Evolutionary conservation across 2,113 vertebrate genomes (phyloP).

Genomic region (Tenebrosternarchus preto): DNA sequence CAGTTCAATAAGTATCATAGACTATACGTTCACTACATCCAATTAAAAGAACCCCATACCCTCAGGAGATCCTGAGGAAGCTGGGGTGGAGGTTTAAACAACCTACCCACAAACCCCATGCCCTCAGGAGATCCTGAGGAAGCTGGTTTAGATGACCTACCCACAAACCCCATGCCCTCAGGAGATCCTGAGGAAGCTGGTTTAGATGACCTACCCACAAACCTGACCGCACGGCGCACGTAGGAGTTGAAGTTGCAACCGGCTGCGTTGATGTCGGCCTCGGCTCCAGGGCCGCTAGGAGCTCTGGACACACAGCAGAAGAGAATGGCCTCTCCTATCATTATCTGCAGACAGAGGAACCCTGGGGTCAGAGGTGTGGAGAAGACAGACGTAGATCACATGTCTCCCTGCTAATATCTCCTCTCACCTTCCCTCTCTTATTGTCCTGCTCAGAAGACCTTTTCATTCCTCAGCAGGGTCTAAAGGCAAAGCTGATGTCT

Average conservation of each 20-base stretch:
- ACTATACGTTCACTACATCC: neutral
- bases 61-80: neutral
- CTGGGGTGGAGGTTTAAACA: no score
- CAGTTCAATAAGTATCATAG: neutral
- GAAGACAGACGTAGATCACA: constrained; percentile 32
- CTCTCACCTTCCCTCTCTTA: neutral
- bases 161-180: no score
- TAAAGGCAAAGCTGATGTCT: neutral
- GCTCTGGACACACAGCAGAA: constrained; percentile 93
- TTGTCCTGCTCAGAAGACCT: neutral
- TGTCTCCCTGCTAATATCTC: constrained; percentile 23
- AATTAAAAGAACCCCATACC: neutral
- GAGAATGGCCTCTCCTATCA: constrained; percentile 96
- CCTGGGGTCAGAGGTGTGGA: constrained; percentile 25
- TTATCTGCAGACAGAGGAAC: constrained; percentile 79
- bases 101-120: no score
- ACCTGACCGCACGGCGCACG: constrained; percentile 92
- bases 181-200: neutral
- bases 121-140: neutral
- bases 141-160: no score
- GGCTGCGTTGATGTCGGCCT: constrained; percentile 94
- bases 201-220: constrained; percentile 80
- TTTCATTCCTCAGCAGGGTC: neutral
- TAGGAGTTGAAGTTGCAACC: constrained; percentile 99
- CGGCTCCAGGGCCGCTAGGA: constrained; percentile 78